Evolutionary conservation across 1,140 invertebrate genomes (phyloP).

Genomic region (Panonychus citri): DNA sequence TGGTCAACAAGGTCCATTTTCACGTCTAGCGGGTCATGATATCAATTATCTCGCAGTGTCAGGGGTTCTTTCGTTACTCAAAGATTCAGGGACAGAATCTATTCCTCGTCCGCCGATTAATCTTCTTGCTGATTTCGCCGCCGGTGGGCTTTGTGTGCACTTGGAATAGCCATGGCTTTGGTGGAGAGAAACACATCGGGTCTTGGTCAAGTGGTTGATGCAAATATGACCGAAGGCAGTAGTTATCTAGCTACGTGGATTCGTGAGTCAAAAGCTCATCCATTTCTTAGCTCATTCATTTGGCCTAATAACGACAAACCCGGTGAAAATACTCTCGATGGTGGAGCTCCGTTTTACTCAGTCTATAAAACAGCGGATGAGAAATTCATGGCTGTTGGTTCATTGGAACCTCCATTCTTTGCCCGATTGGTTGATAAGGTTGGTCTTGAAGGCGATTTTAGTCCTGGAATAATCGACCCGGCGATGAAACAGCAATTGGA

Average conservation of each 20-base stretch:
- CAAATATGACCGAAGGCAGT: constrained; percentile 63
- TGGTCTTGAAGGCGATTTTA: not conserved
- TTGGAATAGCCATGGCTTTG: constrained; percentile 71
- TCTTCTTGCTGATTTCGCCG: constrained; percentile 78
- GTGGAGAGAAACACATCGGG: constrained; percentile 52
- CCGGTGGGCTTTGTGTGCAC: constrained; percentile 68
- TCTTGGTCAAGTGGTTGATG: constrained; percentile 43
- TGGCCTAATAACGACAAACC: constrained; percentile 25
- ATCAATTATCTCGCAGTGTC: constrained; percentile 87
- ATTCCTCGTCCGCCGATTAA: constrained; percentile 58
- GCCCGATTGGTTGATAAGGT: constrained; percentile 12
- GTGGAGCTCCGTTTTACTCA: constrained; percentile 59
- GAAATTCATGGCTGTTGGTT: constrained; percentile 76
- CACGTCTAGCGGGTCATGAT: constrained; percentile 74
- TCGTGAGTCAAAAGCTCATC: constrained; percentile 31
- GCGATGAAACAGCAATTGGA: constrained; percentile 30
- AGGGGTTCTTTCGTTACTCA: constrained; percentile 58
- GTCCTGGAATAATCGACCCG: constrained; percentile 30
- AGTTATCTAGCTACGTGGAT: constrained; percentile 73
- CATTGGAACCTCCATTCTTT: constrained; percentile 82
- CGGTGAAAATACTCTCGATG: constrained; percentile 57
- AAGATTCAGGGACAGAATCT: constrained; percentile 36
- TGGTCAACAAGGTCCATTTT: constrained; percentile 57
- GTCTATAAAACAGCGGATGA: constrained; percentile 82
- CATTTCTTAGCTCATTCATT: constrained; percentile 32